phyloP scores from a whole-genome alignment of 2,113 vertebrate species.

The Elgaria multicarinata region DNA sequence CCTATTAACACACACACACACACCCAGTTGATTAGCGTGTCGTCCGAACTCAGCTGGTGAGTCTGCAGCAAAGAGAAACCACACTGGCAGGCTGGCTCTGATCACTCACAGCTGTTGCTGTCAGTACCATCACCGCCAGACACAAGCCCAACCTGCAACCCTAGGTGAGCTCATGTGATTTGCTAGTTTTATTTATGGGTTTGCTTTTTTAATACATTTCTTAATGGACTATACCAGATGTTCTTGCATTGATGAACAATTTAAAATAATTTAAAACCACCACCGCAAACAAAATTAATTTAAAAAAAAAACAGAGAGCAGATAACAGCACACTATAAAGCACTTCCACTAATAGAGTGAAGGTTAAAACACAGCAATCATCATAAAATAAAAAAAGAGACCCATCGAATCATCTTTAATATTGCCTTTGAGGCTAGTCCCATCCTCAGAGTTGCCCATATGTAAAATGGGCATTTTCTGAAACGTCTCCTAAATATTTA shows the following conservation, averaged over 20 bases:
- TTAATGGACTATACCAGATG: neutral
- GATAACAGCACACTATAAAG: neutral
- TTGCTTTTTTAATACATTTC: neutral
- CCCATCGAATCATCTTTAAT: neutral
- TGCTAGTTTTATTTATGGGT: neutral
- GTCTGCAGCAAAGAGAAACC: too few species aligned
- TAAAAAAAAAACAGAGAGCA: neutral
- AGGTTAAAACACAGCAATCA: neutral
- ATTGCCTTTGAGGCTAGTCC: neutral
- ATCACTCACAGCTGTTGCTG: neutral
- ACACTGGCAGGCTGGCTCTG: too few species aligned
- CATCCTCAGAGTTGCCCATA: neutral
- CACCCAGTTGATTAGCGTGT: too few species aligned
- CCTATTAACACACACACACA: too few species aligned
- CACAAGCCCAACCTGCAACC: neutral
- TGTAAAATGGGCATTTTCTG: neutral
- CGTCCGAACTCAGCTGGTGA: too few species aligned
- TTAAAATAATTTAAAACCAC: neutral
- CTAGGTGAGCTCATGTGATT: too few species aligned
- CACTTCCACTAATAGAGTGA: neutral
- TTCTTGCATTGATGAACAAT: neutral
- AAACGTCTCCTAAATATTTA: neutral
- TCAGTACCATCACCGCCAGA: neutral
- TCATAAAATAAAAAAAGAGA: neutral
- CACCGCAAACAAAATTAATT: too few species aligned